Conservation (phyloP, 2,888 invertebrate species). For the Buathra laborator region DNA sequence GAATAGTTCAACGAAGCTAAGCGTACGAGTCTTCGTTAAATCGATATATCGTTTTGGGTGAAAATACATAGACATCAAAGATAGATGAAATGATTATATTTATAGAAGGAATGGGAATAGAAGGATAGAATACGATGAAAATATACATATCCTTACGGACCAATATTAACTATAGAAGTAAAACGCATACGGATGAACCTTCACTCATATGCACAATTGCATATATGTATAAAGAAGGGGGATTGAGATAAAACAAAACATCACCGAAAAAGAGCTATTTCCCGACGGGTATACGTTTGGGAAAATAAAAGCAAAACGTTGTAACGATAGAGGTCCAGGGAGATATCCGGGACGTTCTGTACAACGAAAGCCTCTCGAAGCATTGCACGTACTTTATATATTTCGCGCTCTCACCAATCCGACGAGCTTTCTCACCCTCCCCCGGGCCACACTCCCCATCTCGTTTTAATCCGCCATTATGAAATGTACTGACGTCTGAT, state of each 20-base stretch:
- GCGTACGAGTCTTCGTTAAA: slow-evolving; percentile 30
- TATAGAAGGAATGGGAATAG: slow-evolving; percentile 51
- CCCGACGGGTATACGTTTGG: slow-evolving; percentile 55
- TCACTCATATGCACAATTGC: slow-evolving; percentile 3
- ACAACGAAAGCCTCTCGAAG: slow-evolving; percentile 67
- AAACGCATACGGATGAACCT: neutral
- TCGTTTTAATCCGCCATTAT: slow-evolving; percentile 79
- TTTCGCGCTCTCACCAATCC: slow-evolving; percentile 27
- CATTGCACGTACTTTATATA: slow-evolving; percentile 48
- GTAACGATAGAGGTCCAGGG: slow-evolving; percentile 68
- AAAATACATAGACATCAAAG: slow-evolving; percentile 36
- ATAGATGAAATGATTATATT: slow-evolving; percentile 44
- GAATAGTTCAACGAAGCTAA: slow-evolving; percentile 6
- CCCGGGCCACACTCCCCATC: slow-evolving; percentile 56
- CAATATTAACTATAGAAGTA: slow-evolving; percentile 32
- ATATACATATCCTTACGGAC: slow-evolving; percentile 14
- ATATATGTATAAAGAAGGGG: neutral
- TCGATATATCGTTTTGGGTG: slow-evolving; percentile 34
- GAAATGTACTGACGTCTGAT: slow-evolving; percentile 75
- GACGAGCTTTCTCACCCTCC: slow-evolving; percentile 54
- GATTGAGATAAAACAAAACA: slow-evolving; percentile 20
- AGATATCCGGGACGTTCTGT: slow-evolving; percentile 31
- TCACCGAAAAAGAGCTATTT: slow-evolving; percentile 60
- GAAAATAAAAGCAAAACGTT: slow-evolving; percentile 76
- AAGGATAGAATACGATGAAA: slow-evolving; percentile 35